Percentiles rank a stretch among this genome's conserved stretches.
phyloP scores from a whole-genome alignment of 35 echinoderm and acorn worm species.

The Eucidaris tribuloides region DNA sequence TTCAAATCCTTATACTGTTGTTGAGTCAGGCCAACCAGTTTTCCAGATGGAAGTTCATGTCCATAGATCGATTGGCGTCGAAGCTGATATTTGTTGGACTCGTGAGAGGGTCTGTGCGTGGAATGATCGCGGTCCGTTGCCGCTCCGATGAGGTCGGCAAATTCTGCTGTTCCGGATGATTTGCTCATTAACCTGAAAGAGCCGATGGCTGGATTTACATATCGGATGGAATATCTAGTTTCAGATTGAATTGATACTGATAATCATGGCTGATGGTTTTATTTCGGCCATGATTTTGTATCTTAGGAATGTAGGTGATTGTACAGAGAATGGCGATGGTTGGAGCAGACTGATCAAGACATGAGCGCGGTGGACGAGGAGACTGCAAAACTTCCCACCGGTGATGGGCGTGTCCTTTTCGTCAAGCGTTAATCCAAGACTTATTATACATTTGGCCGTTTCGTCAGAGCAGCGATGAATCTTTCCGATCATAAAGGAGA shows the following conservation, averaged over 20 bases:
- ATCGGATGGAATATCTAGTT: slow-evolving; percentile 65
- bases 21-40: slow-evolving; percentile 5
- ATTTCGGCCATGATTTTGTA: not conserved
- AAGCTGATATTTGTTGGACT: not conserved
- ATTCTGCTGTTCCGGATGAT: not conserved
- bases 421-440: not conserved
- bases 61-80: slow-evolving; percentile 13
- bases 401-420: not conserved
- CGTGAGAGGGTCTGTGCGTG: not conserved
- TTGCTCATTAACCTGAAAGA: slow-evolving; percentile 37
- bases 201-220: slow-evolving; percentile 42
- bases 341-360: not conserved
- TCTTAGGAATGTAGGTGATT: not conserved
- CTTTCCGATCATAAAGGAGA: too few relatives aligned
- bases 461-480: too few relatives aligned
- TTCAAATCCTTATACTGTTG: slow-evolving; percentile 3
- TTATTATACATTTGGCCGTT: not conserved
- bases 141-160: not conserved
- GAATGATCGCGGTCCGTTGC: not conserved
- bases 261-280: not conserved
- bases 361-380: not conserved
- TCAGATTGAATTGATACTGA: slow-evolving; percentile 29
- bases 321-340: not conserved
- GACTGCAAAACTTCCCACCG: not conserved
- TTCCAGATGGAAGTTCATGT: not conserved